These are phyloP conservation scores for Cephus sareptanus DNA, from an alignment of 2,888 invertebrate species.

Conservation along the genomic window DNA sequence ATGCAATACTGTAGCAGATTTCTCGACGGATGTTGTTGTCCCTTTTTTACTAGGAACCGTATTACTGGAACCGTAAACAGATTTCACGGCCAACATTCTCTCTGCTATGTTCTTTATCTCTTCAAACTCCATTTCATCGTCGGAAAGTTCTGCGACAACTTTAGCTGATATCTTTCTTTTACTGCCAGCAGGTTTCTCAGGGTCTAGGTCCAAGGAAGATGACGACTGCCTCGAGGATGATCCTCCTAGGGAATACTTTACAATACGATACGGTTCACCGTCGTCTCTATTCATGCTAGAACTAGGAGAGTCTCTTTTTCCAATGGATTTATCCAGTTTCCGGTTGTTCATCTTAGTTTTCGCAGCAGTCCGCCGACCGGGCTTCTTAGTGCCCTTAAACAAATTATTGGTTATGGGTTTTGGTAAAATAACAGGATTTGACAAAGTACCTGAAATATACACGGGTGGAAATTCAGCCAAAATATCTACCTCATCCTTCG, in stretches of 20 bases:
- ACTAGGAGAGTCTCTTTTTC: neutral
- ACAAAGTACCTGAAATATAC: slow-evolving; percentile 43
- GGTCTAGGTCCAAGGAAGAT: neutral
- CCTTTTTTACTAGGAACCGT: slow-evolving; percentile 10
- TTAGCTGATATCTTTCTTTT: neutral
- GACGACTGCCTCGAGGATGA: neutral
- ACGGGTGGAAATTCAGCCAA: slow-evolving; percentile 48
- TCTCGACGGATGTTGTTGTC: neutral
- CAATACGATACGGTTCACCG: neutral
- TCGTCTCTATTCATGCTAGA: neutral
- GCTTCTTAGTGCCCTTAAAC: neutral
- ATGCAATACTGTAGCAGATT: neutral
- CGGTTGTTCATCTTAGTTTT: neutral
- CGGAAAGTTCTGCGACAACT: slow-evolving; percentile 8
- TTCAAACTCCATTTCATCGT: slow-evolving; percentile 24
- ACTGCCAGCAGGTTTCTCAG: neutral
- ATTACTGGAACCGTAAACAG: slow-evolving; percentile 21
- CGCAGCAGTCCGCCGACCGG: neutral
- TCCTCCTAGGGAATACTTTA: neutral
- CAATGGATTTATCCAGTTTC: neutral
- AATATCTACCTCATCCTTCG: slow-evolving; percentile 39
- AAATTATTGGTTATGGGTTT: neutral
- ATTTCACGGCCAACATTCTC: slow-evolving; percentile 17
- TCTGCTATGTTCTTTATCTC: slow-evolving; percentile 20
- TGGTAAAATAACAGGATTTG: slow-evolving; percentile 27